Conservation (phyloP, 2,888 invertebrate species). For the Tetranychus truncatus region DNA sequence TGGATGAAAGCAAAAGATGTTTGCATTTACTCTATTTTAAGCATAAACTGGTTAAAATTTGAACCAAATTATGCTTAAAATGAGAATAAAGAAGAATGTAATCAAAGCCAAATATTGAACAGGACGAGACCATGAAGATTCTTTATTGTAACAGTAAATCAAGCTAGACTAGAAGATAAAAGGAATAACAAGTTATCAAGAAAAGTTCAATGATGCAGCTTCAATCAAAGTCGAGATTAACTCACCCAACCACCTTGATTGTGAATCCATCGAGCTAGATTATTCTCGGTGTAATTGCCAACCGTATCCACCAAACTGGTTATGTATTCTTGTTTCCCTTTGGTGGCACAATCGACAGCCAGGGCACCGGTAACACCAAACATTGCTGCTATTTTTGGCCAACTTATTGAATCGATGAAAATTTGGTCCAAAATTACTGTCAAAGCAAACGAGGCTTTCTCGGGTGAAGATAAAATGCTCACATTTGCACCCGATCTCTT, state of each 20-base stretch:
- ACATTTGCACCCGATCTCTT: neutral
- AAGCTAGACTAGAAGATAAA: neutral
- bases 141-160: neutral
- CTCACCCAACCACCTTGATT: conserved; percentile 67
- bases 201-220: neutral
- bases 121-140: neutral
- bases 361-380: conserved; percentile 63
- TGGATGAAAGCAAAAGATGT: no score
- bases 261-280: conserved; percentile 53
- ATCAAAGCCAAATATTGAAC: neutral
- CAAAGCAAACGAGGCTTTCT: neutral
- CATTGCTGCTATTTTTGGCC: conserved; percentile 46
- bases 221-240: neutral
- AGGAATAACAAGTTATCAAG: neutral
- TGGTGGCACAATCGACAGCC: conserved; percentile 55
- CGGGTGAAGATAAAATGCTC: neutral
- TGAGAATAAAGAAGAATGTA: neutral
- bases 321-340: conserved; percentile 57
- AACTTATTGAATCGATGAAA: conserved; percentile 38
- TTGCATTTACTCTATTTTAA: no score
- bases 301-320: conserved; percentile 56
- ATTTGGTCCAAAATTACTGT: conserved; percentile 40
- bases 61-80: neutral
- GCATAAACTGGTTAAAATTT: neutral
- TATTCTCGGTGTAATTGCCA: conserved; percentile 49